phyloP scores from a whole-genome alignment of 1,140 invertebrate genomes.

The Hydropsyche tenuis region DNA sequence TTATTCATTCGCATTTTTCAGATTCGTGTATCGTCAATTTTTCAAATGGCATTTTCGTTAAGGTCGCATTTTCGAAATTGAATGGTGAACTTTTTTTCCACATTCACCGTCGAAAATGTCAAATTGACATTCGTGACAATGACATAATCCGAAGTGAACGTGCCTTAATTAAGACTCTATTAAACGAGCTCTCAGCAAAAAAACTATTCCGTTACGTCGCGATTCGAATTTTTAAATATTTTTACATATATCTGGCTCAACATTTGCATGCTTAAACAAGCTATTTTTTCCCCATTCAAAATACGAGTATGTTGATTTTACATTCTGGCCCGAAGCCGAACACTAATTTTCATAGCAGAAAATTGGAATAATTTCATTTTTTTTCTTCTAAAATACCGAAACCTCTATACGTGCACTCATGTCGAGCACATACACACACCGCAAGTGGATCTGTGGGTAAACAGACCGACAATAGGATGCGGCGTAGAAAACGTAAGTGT shows the following conservation, averaged over 20 bases:
- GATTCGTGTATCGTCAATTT: background rate
- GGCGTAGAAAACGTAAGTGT: too few relatives aligned
- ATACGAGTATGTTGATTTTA: too few relatives aligned
- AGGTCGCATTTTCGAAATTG: background rate
- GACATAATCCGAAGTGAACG: background rate
- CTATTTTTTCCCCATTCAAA: too few relatives aligned
- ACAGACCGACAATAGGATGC: too few relatives aligned
- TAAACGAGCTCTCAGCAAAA: background rate
- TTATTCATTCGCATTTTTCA: background rate
- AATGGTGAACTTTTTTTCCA: background rate
- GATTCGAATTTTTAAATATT: background rate
- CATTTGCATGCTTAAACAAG: too few relatives aligned
- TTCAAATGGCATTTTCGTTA: background rate
- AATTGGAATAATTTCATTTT: too few relatives aligned
- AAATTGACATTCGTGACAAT: constrained; percentile 7
- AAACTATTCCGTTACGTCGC: background rate
- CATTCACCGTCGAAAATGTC: constrained; percentile 1
- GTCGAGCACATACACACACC: too few relatives aligned
- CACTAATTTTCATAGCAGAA: too few relatives aligned
- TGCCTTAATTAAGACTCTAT: background rate
- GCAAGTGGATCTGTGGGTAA: too few relatives aligned
- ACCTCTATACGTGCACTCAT: too few relatives aligned
- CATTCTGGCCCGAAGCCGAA: too few relatives aligned
- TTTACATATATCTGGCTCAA: background rate
- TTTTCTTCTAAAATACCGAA: too few relatives aligned